phyloP scores from a whole-genome alignment of 2,113 vertebrate species.

The Amia ocellicauda region DNA sequence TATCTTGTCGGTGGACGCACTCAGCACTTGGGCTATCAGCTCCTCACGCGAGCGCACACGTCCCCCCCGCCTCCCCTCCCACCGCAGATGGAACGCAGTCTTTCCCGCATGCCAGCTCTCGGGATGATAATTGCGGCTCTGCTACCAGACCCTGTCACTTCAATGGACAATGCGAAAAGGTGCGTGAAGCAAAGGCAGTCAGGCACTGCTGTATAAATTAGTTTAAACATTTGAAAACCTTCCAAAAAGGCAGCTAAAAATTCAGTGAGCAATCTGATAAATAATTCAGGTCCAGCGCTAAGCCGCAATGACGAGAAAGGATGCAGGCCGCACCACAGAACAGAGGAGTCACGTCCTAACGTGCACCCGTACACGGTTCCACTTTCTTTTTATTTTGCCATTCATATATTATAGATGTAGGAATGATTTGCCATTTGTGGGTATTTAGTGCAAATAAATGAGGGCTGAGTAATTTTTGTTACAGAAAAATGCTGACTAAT shows the following conservation, averaged over 20 bases:
- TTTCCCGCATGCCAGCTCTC: conserved; percentile 3
- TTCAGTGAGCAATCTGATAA: not conserved
- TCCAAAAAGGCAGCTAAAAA: not conserved
- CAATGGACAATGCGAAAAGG: not conserved
- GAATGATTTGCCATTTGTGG: too few species aligned
- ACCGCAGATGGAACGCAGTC: not conserved
- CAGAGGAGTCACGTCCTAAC: not conserved
- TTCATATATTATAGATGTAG: too few species aligned
- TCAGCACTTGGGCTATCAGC: not conserved
- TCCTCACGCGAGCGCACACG: not conserved
- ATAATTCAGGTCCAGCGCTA: not conserved
- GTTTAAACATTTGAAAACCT: not conserved
- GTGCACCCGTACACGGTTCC: not conserved
- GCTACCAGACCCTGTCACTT: conserved; percentile 11
- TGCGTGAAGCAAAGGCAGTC: not conserved
- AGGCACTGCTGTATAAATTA: not conserved
- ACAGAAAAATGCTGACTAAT: too few species aligned
- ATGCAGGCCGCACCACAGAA: too few species aligned
- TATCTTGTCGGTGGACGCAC: not conserved
- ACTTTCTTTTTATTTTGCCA: too few species aligned
- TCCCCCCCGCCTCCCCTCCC: not conserved
- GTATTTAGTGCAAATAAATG: too few species aligned
- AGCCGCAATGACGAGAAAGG: too few species aligned
- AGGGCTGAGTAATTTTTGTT: too few species aligned
- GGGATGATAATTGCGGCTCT: not conserved